Conservation (phyloP, 2,797 vertebrate genomes). For the Gobio occitaniae region DNA sequence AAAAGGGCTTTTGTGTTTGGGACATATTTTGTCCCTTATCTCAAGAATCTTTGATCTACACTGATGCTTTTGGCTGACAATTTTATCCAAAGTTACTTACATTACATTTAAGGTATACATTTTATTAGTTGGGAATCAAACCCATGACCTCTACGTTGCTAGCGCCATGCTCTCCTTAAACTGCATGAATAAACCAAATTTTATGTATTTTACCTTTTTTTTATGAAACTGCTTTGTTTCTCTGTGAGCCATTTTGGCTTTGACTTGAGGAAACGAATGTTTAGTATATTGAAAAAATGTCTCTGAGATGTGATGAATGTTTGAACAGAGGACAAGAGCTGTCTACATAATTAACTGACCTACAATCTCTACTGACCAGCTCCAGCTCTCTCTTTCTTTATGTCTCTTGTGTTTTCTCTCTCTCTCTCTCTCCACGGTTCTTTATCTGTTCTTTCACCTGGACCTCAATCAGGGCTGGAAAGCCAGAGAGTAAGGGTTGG, state of each 20-base stretch:
- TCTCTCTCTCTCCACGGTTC: slow-evolving; percentile 75
- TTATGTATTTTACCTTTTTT: background rate
- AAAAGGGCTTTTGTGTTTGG: too few species aligned
- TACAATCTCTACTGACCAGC: slow-evolving; percentile 36
- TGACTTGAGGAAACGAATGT: background rate
- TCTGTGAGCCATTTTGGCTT: background rate
- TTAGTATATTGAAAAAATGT: slow-evolving; percentile 5
- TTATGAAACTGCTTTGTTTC: slow-evolving; percentile 9
- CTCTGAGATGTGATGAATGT: slow-evolving; percentile 28
- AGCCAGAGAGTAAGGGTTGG: slow-evolving; percentile 99
- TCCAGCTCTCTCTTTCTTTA: slow-evolving; percentile 71
- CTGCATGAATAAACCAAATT: slow-evolving; percentile 32
- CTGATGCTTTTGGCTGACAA: background rate
- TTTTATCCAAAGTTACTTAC: background rate
- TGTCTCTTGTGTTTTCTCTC: slow-evolving; percentile 57
- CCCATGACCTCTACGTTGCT: background rate
- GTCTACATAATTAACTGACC: slow-evolving; percentile 45
- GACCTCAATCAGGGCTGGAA: slow-evolving; percentile 93
- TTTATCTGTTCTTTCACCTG: slow-evolving; percentile 81
- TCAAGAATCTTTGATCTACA: background rate
- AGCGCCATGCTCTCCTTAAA: slow-evolving; percentile 51
- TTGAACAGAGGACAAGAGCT: slow-evolving; percentile 20
- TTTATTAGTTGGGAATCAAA: background rate
- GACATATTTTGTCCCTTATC: too few species aligned
- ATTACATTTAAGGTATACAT: background rate